phyloP scores from a whole-genome alignment of 2,113 vertebrate species.

The Ceyx melanurus region DNA sequence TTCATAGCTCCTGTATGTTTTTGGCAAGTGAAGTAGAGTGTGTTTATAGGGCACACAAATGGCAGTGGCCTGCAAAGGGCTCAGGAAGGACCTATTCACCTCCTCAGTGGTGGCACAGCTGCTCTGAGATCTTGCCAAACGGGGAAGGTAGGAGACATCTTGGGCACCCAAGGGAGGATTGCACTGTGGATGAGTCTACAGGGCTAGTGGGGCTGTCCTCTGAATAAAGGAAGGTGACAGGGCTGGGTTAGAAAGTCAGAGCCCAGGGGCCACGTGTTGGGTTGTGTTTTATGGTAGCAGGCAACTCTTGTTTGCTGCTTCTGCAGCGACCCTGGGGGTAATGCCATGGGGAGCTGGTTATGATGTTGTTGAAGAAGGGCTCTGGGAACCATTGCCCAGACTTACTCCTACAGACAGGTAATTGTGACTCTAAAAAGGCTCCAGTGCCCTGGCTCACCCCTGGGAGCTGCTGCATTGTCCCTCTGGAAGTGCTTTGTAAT shows the following conservation, averaged over 20 bases:
- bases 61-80: neutral
- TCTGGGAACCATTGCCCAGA: neutral
- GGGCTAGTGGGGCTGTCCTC: neutral
- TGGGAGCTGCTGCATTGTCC: neutral
- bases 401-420: neutral
- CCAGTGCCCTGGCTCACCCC: rapidly evolving
- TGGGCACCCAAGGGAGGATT: neutral
- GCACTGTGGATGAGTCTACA: neutral
- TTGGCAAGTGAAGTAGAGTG: constrained; percentile 21
- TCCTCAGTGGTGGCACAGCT: neutral
- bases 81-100: neutral
- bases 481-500: neutral
- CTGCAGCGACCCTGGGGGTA: neutral
- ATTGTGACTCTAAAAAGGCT: neutral
- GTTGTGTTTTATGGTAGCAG: neutral
- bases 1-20: constrained; percentile 20
- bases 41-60: constrained; percentile 20
- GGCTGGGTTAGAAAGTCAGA: neutral
- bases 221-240: neutral
- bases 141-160: neutral
- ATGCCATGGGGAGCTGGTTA: rapidly evolving
- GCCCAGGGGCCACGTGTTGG: neutral
- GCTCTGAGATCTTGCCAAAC: neutral
- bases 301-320: neutral
- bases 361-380: neutral